phyloP scores from a whole-genome alignment of 2,888 invertebrate species.

The Cantharis rustica region DNA sequence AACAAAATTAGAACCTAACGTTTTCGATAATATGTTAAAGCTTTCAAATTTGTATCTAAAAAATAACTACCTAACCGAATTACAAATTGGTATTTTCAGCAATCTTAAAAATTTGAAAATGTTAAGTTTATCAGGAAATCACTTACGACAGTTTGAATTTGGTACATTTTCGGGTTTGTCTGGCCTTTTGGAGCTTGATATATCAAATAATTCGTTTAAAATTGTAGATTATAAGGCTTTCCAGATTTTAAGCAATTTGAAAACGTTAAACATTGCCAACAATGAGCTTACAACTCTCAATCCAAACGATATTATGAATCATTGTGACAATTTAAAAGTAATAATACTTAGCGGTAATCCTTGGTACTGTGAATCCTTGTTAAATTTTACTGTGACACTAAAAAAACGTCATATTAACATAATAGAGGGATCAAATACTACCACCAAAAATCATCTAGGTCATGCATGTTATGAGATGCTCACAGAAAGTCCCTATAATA shows the following conservation, averaged over 20 bases:
- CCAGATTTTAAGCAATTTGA: constrained; percentile 7
- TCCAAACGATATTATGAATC: constrained; percentile 2
- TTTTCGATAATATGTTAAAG: neutral
- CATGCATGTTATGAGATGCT: neutral
- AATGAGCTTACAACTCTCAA: constrained; percentile 19
- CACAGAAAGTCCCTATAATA: neutral
- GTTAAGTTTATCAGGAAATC: constrained; percentile 11
- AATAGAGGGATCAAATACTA: neutral
- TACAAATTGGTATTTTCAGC: constrained; percentile 13
- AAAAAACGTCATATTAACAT: neutral
- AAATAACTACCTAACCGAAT: constrained; percentile 2
- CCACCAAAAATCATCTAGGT: neutral
- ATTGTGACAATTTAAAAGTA: neutral
- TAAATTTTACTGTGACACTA: constrained; percentile 1
- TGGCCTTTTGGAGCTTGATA: neutral
- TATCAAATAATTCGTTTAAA: constrained; percentile 10
- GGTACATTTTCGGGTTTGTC: constrained; percentile 15
- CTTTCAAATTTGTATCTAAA: neutral
- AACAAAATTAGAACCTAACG: neutral
- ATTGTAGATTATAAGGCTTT: constrained; percentile 9
- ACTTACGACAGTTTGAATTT: constrained; percentile 9
- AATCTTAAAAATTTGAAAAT: neutral
- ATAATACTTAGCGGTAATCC: constrained; percentile 14
- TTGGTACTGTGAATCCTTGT: constrained; percentile 20
- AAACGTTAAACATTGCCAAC: constrained; percentile 8